Conservation (phyloP, 2,888 invertebrate genomes). For the Drosophila lacicola region DNA sequence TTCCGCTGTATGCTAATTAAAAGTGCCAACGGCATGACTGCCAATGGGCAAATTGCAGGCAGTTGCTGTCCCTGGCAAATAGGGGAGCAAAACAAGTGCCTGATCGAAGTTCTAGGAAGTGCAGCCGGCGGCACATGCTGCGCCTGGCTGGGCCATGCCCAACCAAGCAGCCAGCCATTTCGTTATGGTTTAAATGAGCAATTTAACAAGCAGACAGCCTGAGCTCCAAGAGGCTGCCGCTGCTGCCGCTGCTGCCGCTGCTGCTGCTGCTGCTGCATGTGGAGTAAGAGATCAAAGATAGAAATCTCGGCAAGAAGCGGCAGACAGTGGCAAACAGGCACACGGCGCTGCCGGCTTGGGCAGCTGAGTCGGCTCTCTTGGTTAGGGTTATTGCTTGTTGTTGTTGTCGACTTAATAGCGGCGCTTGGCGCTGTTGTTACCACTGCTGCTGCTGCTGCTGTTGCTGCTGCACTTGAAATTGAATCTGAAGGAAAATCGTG, state of each 20-base stretch:
- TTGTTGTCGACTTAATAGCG: constrained; percentile 82
- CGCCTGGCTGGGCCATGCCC: constrained; percentile 46
- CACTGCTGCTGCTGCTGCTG: constrained; percentile 43
- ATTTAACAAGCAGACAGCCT: constrained; percentile 49
- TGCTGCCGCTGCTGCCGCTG: constrained; percentile 16
- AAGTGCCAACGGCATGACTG: constrained; percentile 63
- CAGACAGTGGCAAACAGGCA: constrained; percentile 76
- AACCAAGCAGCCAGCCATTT: constrained; percentile 51
- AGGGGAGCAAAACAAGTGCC: constrained; percentile 44
- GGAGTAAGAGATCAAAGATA: constrained; percentile 84
- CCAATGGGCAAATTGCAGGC: constrained; percentile 68
- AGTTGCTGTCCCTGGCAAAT: constrained; percentile 15
- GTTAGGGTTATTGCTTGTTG: constrained; percentile 81
- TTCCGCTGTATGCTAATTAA: constrained; percentile 77
- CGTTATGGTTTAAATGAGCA: constrained; percentile 80
- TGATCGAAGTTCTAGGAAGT: constrained; percentile 67
- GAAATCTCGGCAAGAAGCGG: constrained; percentile 81
- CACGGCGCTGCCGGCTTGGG: constrained; percentile 48
- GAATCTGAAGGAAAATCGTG: constrained; percentile 79
- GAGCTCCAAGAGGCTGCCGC: constrained; percentile 21
- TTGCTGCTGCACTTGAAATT: constrained; percentile 80
- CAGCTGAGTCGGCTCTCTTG: constrained; percentile 47
- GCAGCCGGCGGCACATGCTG: constrained; percentile 70
- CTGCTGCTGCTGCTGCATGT: constrained; percentile 69
- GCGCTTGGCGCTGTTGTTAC: constrained; percentile 69